These are phyloP conservation scores for Balanococcus diminutus DNA, from an alignment of 2,888 invertebrate species.

Conservation along the genomic window DNA sequence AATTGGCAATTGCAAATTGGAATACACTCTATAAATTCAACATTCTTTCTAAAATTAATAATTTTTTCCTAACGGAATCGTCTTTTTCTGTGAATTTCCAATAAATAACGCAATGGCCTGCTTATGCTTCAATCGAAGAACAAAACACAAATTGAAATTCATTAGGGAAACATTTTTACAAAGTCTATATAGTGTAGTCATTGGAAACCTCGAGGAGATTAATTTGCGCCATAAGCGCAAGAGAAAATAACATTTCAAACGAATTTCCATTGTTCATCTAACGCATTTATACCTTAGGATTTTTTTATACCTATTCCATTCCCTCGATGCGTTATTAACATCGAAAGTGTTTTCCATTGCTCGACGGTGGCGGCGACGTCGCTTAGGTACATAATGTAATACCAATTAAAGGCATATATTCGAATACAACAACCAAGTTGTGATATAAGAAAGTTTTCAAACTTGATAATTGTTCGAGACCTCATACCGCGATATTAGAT, in stretches of 20 bases:
- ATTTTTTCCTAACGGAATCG: no score
- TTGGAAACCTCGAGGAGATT: no score
- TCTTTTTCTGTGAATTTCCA: no score
- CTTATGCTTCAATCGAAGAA: no score
- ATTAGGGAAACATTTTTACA: no score
- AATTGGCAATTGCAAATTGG: no score
- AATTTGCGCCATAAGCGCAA: neutral
- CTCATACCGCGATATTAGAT: no score
- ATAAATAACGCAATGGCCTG: no score
- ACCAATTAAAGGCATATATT: neutral
- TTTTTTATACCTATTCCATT: neutral
- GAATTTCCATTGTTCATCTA: neutral
- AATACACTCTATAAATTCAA: no score
- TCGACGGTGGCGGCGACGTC: neutral
- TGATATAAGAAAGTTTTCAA: neutral
- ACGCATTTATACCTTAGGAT: neutral
- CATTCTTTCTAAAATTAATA: no score
- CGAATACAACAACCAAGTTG: neutral
- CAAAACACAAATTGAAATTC: no score
- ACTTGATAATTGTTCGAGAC: neutral
- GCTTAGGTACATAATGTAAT: neutral
- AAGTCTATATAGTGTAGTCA: no score
- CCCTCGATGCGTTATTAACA: neutral
- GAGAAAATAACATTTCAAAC: neutral
- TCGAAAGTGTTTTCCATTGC: neutral